phyloP scores from a whole-genome alignment of 2,797 vertebrate genomes.

The Lemur catta region DNA sequence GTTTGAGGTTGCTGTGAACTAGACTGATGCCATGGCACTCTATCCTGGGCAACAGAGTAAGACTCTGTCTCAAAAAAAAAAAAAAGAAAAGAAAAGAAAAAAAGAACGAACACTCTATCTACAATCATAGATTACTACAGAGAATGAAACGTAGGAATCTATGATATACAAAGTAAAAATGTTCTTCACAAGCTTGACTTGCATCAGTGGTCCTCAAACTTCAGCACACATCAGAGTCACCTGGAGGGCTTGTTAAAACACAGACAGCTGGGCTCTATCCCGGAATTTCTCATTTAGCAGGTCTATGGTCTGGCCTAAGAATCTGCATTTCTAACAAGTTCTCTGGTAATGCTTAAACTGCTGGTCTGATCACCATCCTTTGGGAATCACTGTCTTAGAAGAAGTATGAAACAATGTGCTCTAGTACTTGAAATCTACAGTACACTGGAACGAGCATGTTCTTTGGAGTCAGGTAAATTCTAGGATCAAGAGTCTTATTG shows the following conservation, averaged over 20 bases:
- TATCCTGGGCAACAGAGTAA: too few species aligned
- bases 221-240: not conserved
- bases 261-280: not conserved
- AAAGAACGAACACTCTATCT: not conserved
- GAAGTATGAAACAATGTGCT: not conserved
- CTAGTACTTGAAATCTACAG: not conserved
- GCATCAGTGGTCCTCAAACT: not conserved
- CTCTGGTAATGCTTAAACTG: not conserved
- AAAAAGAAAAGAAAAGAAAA: too few species aligned
- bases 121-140: not conserved
- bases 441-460: not conserved
- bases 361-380: not conserved
- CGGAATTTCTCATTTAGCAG: not conserved
- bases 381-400: not conserved
- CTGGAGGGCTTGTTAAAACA: not conserved
- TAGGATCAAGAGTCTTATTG: not conserved
- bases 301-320: not conserved
- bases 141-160: not conserved
- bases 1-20: too few species aligned
- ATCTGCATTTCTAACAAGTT: not conserved
- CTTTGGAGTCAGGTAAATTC: not conserved
- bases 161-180: not conserved
- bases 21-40: too few species aligned
- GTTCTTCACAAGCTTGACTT: not conserved
- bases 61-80: too few species aligned